phyloP scores from a whole-genome alignment of 2,888 invertebrate genomes.

The Melanophora roralis region DNA sequence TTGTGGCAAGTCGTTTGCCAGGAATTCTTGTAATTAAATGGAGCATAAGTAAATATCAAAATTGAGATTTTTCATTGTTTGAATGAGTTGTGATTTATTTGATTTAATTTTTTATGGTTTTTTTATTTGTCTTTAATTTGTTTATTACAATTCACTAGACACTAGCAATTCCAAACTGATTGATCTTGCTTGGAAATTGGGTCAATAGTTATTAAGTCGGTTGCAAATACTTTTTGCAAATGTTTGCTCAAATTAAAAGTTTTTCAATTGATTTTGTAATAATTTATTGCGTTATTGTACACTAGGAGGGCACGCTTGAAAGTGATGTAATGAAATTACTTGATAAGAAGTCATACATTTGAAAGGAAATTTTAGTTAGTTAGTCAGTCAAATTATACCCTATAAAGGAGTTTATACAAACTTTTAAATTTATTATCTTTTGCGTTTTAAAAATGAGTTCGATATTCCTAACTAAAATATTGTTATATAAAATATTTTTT shows the following conservation, averaged over 20 bases:
- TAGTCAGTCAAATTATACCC: too few species aligned
- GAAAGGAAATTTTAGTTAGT: too few species aligned
- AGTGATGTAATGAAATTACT: too few species aligned
- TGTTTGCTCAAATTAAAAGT: not conserved
- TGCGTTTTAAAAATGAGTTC: too few species aligned
- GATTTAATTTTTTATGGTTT: not conserved
- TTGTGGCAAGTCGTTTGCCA: slow-evolving; percentile 15
- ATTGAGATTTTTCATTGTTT: not conserved
- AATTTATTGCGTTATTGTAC: too few species aligned
- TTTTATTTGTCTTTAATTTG: not conserved
- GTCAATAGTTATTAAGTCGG: slow-evolving; percentile 6
- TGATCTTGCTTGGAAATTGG: slow-evolving; percentile 33
- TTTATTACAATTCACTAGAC: slow-evolving; percentile 26
- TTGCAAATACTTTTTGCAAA: not conserved
- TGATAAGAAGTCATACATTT: too few species aligned
- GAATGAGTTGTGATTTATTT: slow-evolving; percentile 26
- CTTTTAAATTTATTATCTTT: too few species aligned
- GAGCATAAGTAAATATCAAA: slow-evolving; percentile 22
- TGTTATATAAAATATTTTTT: too few species aligned
- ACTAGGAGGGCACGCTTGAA: too few species aligned
- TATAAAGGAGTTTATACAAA: too few species aligned
- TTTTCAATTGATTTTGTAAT: not conserved
- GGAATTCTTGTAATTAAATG: slow-evolving; percentile 25
- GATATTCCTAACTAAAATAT: too few species aligned
- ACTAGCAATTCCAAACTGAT: not conserved